phyloP scores from a whole-genome alignment of 2,113 vertebrate genomes.

The Lycaon pictus region DNA sequence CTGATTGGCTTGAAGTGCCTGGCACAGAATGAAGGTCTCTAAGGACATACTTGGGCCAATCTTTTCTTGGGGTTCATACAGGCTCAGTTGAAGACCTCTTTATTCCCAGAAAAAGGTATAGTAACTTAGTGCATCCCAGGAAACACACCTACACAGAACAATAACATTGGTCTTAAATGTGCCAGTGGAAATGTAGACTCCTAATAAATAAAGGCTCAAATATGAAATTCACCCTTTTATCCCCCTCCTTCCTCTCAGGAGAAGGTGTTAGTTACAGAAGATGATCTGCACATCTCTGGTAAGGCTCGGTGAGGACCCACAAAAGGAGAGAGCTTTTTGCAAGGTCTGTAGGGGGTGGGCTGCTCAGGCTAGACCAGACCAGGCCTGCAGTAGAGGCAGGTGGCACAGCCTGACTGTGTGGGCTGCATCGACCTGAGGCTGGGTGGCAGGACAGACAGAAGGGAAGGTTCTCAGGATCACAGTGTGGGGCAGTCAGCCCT shows the following conservation, averaged over 20 bases:
- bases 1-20: not conserved
- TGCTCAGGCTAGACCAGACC: not conserved
- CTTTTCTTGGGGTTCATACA: not conserved
- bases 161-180: not conserved
- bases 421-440: fast-evolving
- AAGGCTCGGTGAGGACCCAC: not conserved
- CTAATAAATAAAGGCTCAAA: not conserved
- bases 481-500: not conserved
- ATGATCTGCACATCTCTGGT: fast-evolving
- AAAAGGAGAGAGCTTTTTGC: not conserved
- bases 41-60: not conserved
- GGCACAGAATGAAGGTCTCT: not conserved
- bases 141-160: no score
- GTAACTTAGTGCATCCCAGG: not conserved
- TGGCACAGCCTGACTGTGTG: fast-evolving
- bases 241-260: not conserved
- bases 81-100: not conserved
- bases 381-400: not conserved
- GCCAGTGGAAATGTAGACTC: not conserved
- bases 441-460: not conserved
- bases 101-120: not conserved
- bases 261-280: not conserved
- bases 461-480: not conserved
- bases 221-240: not conserved
- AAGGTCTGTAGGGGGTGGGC: not conserved